A percentile compares a stretch with the other conserved stretches of the same genome.
These are phyloP conservation scores for Proctacanthus coquilletti DNA, from an alignment of 1,140 invertebrate genomes.

Conservation along the genomic window DNA sequence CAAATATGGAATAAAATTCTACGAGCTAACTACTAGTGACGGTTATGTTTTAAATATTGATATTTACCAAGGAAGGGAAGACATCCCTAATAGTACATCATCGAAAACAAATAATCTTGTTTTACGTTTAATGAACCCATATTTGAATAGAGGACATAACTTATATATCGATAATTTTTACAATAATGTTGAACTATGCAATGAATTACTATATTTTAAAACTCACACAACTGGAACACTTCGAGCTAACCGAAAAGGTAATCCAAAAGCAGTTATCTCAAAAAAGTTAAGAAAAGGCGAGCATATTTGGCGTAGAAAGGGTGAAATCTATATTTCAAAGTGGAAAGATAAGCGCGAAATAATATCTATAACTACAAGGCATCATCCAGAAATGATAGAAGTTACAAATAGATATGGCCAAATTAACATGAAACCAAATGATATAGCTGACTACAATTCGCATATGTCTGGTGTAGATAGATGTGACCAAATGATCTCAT, in stretches of 20 bases:
- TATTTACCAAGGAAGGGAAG: slow-evolving; percentile 14
- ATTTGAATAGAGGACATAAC: slow-evolving; percentile 16
- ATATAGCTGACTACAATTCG: too few relatives aligned
- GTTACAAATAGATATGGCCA: slow-evolving; percentile 1
- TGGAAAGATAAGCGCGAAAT: slow-evolving; percentile 24
- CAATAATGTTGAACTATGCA: slow-evolving; percentile 12
- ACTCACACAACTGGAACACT: slow-evolving; percentile 16
- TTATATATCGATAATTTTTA: too few relatives aligned
- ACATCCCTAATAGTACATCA: neutral
- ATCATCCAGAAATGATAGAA: slow-evolving; percentile 10
- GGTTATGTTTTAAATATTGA: slow-evolving; percentile 22
- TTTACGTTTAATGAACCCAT: slow-evolving; percentile 13
- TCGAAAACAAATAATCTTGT: slow-evolving; percentile 8
- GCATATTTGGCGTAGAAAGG: slow-evolving; percentile 11
- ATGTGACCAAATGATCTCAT: too few relatives aligned
- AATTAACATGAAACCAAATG: too few relatives aligned
- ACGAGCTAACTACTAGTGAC: slow-evolving; percentile 13
- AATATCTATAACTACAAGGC: slow-evolving; percentile 14
- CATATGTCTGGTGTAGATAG: too few relatives aligned
- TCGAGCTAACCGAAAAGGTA: slow-evolving; percentile 15
- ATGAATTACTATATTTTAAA: slow-evolving; percentile 13
- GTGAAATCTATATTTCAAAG: slow-evolving; percentile 17
- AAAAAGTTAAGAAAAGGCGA: slow-evolving; percentile 17
- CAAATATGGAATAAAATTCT: slow-evolving; percentile 22
- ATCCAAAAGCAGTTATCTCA: slow-evolving; percentile 10